These are phyloP conservation scores for Microcebus griseorufus DNA, from an alignment of 2,113 vertebrate species.

Conservation along the genomic window DNA sequence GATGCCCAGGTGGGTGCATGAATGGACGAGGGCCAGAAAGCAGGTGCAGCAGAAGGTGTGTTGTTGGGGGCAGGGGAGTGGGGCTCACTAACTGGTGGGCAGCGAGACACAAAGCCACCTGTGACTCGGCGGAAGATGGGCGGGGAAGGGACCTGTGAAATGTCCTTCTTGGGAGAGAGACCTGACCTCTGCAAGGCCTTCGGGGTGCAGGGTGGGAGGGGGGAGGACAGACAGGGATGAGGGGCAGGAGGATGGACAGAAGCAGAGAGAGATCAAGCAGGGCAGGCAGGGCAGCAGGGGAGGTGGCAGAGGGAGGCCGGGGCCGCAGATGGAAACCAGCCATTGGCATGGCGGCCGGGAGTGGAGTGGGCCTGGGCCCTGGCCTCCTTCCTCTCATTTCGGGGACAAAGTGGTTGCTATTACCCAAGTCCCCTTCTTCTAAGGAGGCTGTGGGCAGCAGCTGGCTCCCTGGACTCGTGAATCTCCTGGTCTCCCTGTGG, in stretches of 20 bases:
- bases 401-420: not conserved
- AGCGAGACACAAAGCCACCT: not conserved
- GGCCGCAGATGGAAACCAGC: not conserved
- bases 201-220: not conserved
- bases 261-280: not conserved
- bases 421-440: not conserved
- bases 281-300: too few species aligned
- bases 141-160: fast-evolving
- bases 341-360: not conserved
- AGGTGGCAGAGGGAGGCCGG: fast-evolving
- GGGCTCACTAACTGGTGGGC: not conserved
- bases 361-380: not conserved
- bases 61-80: not conserved
- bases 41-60: not conserved
- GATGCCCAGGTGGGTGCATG: not conserved
- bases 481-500: not conserved
- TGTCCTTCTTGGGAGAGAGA: not conserved
- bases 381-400: constrained; percentile 1
- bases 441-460: not conserved
- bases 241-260: not conserved
- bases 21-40: not conserved
- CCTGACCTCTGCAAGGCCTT: fast-evolving
- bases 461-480: not conserved
- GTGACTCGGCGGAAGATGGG: fast-evolving
- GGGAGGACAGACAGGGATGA: not conserved